These are phyloP conservation scores for Lordiphosa fenestrarum DNA, from an alignment of 2,888 invertebrate genomes.

Conservation along the genomic window DNA sequence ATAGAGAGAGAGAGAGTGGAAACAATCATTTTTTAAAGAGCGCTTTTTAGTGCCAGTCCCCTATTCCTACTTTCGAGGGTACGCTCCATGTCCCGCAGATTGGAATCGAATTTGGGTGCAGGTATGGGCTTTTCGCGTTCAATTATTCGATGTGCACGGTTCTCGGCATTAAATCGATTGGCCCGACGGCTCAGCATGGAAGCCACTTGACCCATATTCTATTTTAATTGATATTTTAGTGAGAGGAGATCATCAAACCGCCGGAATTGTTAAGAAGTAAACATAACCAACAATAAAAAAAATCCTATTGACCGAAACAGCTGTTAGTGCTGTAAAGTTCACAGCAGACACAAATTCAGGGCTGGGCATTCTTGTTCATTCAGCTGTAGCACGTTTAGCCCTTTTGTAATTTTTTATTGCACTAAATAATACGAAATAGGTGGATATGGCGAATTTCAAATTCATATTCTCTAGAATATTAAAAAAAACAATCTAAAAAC, in stretches of 20 bases:
- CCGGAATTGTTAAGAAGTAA: constrained; percentile 34
- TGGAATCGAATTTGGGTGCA: constrained; percentile 86
- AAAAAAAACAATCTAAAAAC: too few relatives aligned
- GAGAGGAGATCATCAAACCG: not conserved
- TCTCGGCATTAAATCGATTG: constrained; percentile 88
- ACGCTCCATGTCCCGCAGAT: constrained; percentile 84
- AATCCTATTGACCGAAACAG: too few relatives aligned
- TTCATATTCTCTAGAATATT: too few relatives aligned
- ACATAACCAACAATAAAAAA: constrained; percentile 53
- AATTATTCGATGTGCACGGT: constrained; percentile 87
- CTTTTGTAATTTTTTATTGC: too few relatives aligned
- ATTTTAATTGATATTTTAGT: not conserved
- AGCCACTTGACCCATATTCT: constrained; percentile 85
- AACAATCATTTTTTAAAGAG: not conserved
- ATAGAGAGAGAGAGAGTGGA: constrained; percentile 8
- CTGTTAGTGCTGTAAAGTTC: too few relatives aligned
- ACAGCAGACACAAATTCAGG: too few relatives aligned
- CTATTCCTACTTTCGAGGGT: constrained; percentile 81
- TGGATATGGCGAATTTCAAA: too few relatives aligned
- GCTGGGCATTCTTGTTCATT: too few relatives aligned
- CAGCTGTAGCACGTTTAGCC: too few relatives aligned
- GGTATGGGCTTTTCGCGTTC: constrained; percentile 85
- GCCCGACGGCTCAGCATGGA: constrained; percentile 83
- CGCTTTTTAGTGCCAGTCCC: constrained; percentile 3
- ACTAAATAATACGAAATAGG: too few relatives aligned